These are phyloP conservation scores for Takifugu rubripes DNA, from an alignment of 2,797 vertebrate species.

Conservation along the genomic window DNA sequence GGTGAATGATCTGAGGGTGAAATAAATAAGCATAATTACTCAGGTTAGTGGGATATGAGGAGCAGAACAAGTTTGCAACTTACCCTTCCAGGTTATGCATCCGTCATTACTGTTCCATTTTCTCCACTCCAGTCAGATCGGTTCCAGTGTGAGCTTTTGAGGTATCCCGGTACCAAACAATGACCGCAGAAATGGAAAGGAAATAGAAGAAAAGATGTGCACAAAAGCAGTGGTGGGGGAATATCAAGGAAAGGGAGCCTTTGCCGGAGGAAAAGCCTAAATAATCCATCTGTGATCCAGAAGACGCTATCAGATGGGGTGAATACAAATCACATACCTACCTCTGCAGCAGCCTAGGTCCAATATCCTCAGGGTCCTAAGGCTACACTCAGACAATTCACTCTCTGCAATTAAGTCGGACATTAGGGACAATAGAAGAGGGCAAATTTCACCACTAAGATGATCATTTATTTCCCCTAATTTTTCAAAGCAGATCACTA, in stretches of 20 bases:
- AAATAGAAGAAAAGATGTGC: slow-evolving; percentile 21
- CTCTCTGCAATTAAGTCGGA: slow-evolving; percentile 37
- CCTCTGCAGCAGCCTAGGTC: slow-evolving; percentile 70
- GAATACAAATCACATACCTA: slow-evolving; percentile 75
- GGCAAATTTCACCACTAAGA: slow-evolving; percentile 12
- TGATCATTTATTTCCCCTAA: not conserved
- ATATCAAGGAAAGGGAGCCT: slow-evolving; percentile 52
- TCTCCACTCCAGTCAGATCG: slow-evolving; percentile 33
- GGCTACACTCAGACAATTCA: slow-evolving; percentile 58
- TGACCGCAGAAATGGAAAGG: slow-evolving; percentile 36
- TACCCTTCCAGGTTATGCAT: slow-evolving; percentile 56
- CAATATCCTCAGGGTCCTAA: slow-evolving; percentile 77
- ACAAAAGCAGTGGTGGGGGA: slow-evolving; percentile 18
- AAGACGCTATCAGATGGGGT: slow-evolving; percentile 71
- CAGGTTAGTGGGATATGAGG: slow-evolving; percentile 18
- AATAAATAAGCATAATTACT: not conserved
- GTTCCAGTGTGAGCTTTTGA: slow-evolving; percentile 30
- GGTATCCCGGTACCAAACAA: slow-evolving; percentile 43
- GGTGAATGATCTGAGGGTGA: slow-evolving; percentile 19
- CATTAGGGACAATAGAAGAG: slow-evolving; percentile 19
- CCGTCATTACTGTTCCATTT: slow-evolving; percentile 45
- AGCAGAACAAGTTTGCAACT: slow-evolving; percentile 63
- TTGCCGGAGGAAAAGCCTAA: slow-evolving; percentile 64
- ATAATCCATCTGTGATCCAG: slow-evolving; percentile 76
- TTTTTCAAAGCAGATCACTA: too few species aligned